Conservation (phyloP, 2,113 vertebrate species). For the Menura novaehollandiae region DNA sequence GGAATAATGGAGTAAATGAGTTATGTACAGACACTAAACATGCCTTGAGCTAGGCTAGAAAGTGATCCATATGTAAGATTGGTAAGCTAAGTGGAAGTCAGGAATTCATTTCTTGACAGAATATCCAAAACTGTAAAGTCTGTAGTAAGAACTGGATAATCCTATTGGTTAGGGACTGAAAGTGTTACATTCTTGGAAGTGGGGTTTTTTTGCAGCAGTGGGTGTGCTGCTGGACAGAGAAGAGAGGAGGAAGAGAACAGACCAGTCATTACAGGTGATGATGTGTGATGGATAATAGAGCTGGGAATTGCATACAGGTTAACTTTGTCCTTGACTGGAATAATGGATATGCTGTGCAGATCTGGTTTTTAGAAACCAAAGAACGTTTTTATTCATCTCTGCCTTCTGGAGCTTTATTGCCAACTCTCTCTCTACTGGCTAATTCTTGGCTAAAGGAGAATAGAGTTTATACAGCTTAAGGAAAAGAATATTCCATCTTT, state of each 20-base stretch:
- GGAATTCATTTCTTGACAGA: neutral
- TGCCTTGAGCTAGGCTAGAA: neutral
- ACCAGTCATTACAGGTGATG: neutral
- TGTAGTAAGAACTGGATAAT: neutral
- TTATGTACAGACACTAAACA: neutral
- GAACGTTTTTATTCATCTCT: neutral
- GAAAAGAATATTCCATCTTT: neutral
- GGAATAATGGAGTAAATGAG: neutral
- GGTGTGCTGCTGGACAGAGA: neutral
- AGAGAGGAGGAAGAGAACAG: neutral
- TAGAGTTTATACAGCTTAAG: neutral
- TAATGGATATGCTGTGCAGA: neutral
- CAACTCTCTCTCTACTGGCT: neutral
- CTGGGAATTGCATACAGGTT: neutral
- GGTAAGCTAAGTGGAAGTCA: neutral
- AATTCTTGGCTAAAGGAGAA: neutral
- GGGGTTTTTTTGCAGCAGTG: neutral
- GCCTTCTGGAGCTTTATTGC: neutral
- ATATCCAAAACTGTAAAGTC: neutral
- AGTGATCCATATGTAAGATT: neutral
- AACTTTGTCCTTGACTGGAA: neutral
- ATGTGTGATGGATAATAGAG: neutral
- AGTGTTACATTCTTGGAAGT: neutral
- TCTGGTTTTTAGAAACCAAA: neutral
- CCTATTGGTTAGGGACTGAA: neutral